These are phyloP conservation scores for Belgica antarctica DNA, from an alignment of 2,888 invertebrate genomes.

Conservation along the genomic window DNA sequence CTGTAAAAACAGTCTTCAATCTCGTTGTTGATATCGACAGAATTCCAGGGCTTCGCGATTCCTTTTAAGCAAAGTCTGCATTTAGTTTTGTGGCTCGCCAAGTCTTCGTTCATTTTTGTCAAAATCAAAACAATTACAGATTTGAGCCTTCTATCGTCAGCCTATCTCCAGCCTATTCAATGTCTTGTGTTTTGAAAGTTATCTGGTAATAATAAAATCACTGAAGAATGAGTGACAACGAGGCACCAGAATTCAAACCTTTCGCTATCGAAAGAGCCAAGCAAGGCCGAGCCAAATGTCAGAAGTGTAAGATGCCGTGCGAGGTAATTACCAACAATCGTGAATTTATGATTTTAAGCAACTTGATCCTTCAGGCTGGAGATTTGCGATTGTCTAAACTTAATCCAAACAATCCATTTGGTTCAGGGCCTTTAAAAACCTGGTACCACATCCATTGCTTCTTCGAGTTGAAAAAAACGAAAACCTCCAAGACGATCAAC, in stretches of 20 bases:
- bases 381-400: constrained; percentile 74
- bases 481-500: constrained; percentile 80
- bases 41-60: too few relatives aligned
- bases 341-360: constrained; percentile 19
- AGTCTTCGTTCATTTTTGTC: too few relatives aligned
- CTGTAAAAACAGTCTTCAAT: too few relatives aligned
- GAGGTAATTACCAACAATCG: too few relatives aligned
- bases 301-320: constrained; percentile 80
- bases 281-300: constrained; percentile 76
- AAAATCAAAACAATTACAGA: too few relatives aligned
- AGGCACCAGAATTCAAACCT: constrained; percentile 56
- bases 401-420: constrained; percentile 69
- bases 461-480: constrained; percentile 73
- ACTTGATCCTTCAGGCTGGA: constrained; percentile 53
- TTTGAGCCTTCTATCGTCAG: too few relatives aligned
- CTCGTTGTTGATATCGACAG: too few relatives aligned
- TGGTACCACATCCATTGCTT: constrained; percentile 81
- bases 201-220: too few relatives aligned
- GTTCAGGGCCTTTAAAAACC: constrained; percentile 70
- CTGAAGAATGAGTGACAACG: constrained; percentile 34
- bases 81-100: too few relatives aligned
- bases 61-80: too few relatives aligned
- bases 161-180: too few relatives aligned
- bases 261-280: constrained; percentile 78
- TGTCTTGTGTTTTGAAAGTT: too few relatives aligned